Evolutionary conservation across 2,797 vertebrate species (phyloP).

Genomic region (Tapera naevia): DNA sequence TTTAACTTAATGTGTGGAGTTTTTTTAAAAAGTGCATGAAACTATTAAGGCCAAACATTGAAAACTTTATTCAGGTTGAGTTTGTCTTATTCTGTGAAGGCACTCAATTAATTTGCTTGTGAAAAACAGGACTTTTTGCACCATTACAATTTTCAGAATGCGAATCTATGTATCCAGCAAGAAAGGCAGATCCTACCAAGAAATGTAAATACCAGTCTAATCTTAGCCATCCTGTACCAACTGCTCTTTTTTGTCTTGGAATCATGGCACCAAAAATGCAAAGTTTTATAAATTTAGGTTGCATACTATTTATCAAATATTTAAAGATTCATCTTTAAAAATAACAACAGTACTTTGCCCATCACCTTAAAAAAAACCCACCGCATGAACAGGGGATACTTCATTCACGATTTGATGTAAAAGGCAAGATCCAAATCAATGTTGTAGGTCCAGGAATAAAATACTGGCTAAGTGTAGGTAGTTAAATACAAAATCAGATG

Average conservation of each 20-base stretch:
- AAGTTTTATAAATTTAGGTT: background rate
- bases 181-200: background rate
- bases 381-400: background rate
- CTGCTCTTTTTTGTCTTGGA: background rate
- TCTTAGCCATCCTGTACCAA: background rate
- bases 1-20: background rate
- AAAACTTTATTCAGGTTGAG: background rate
- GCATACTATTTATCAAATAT: background rate
- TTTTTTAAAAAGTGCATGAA: background rate
- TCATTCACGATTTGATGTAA: background rate
- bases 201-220: background rate
- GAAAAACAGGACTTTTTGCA: background rate
- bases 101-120: background rate
- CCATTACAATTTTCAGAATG: background rate
- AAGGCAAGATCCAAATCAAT: background rate
- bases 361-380: rapidly evolving
- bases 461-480: background rate
- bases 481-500: background rate
- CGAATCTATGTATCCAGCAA: background rate
- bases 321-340: background rate
- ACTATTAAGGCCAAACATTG: background rate
- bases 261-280: background rate
- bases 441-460: background rate
- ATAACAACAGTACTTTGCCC: background rate
- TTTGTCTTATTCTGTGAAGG: background rate